These are phyloP conservation scores for Marmota monax DNA, from an alignment of 2,113 vertebrate genomes.

Conservation along the genomic window DNA sequence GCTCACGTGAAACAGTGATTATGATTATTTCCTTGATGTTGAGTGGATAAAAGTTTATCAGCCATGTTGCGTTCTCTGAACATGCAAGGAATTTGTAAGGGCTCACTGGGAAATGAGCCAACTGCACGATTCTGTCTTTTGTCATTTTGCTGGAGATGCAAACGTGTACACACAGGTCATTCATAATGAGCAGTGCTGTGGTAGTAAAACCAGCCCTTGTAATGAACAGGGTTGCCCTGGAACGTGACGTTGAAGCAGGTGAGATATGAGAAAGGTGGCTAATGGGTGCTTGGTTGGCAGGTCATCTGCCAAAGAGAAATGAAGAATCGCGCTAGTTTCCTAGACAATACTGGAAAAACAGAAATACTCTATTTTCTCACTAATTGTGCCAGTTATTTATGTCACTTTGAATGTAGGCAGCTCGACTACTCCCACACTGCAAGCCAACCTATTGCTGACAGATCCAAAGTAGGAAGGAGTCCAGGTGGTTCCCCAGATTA, in stretches of 20 bases:
- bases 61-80: slow-evolving; percentile 49
- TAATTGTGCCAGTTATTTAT: slow-evolving; percentile 57
- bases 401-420: neutral
- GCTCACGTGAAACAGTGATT: neutral
- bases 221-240: slow-evolving; percentile 15
- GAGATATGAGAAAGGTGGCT: slow-evolving; percentile 60
- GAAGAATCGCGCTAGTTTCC: slow-evolving; percentile 52
- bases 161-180: slow-evolving; percentile 60
- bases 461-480: neutral
- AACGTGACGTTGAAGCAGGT: neutral
- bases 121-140: slow-evolving; percentile 63
- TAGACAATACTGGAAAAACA: slow-evolving; percentile 32
- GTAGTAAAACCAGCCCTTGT: neutral
- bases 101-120: slow-evolving; percentile 67
- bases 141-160: slow-evolving; percentile 68
- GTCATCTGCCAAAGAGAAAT: slow-evolving; percentile 58
- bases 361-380: slow-evolving; percentile 41
- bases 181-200: slow-evolving; percentile 49
- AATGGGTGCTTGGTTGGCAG: slow-evolving; percentile 55
- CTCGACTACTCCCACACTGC: neutral
- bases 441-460: neutral
- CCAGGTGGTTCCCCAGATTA: neutral
- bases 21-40: slow-evolving; percentile 53
- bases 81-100: slow-evolving; percentile 45
- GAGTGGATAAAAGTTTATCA: slow-evolving; percentile 56